Evolutionary conservation across 2,888 invertebrate species (phyloP), one percentile per base, ranked within the genome.

Genomic region (Smittia sp.): DNA sequence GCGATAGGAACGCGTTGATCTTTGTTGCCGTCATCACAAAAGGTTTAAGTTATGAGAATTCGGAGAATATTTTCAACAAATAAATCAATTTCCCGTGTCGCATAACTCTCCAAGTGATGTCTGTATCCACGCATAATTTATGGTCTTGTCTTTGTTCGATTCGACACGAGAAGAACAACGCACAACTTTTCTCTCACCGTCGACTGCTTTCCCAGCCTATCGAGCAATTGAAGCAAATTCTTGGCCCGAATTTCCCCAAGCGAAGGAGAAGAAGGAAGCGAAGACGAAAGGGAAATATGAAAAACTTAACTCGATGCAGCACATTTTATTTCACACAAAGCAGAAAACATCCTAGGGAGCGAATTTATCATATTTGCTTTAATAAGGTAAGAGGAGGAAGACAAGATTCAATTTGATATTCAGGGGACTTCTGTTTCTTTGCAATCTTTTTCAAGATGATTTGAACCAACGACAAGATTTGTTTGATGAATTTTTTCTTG

Each of bases 351-450:
- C 7, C 24, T n/a, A 46, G 22, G 22, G 22, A 22, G 67, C 9
- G 39, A 67, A 67, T 67, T 67, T 67, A 67, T 67, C 67, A 67
- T 67, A 41, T 67, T 67, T 67, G 24, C 41, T 67, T 39, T 67
- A 67, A 67, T 67, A 41, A 67, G 67, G 22, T 46, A 22, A 67
- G n/a, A 66, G 20, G 11, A 63, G 24, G 32, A 65, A 38, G 20
- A 41, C 13, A 67, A 67, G 18, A 58, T 58, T 58, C 58, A 58
- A 58, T 58, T 58, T 58, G 18, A 58, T 52, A 58, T 58, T 58
- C 58, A 22, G 58, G 58, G n/a, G 58, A 58, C 58, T 58, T 58
- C 58, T 58, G 46, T 58, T 58, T 58, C 20, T 58, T 13, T 52
- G 11, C 39, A 39, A 9, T 39, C 18, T 15, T 11, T 11, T 46